Conservation (phyloP, 2,797 vertebrate species). For the Parauchenoglanis ngamensis region DNA sequence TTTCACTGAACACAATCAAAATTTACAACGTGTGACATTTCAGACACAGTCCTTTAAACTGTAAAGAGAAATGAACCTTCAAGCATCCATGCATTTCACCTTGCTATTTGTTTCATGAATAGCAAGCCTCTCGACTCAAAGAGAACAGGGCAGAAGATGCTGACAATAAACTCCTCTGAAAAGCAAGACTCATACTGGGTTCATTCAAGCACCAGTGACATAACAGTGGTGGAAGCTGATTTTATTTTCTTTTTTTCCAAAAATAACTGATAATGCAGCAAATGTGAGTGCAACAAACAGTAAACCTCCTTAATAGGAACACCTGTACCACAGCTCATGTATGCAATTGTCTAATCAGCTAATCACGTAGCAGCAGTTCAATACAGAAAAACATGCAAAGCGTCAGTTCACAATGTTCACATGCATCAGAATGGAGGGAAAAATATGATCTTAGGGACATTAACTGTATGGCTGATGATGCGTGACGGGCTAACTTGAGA, state of each 20-base stretch:
- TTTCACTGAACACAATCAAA: not conserved
- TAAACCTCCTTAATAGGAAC: too few species aligned
- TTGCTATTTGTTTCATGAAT: not conserved
- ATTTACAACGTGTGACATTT: not conserved
- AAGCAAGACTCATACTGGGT: not conserved
- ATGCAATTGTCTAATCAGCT: not conserved
- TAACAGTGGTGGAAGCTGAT: too few species aligned
- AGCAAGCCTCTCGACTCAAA: constrained; percentile 1
- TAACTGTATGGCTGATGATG: not conserved
- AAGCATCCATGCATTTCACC: not conserved
- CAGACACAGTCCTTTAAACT: not conserved
- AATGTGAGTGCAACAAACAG: not conserved
- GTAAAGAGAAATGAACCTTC: not conserved
- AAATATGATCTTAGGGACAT: not conserved
- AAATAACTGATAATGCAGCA: not conserved
- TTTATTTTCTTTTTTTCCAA: too few species aligned
- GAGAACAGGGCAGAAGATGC: not conserved
- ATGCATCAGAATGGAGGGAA: not conserved
- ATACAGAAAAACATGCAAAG: not conserved
- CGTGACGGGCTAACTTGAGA: not conserved
- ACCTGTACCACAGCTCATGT: not conserved
- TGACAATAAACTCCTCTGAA: not conserved
- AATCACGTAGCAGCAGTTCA: not conserved
- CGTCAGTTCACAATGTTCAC: too few species aligned
- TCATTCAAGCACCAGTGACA: not conserved